Percentiles rank a stretch among this genome's conserved stretches.
Conservation (phyloP, 2,113 vertebrate species). For the Rhinopomastus cyanomelas region DNA sequence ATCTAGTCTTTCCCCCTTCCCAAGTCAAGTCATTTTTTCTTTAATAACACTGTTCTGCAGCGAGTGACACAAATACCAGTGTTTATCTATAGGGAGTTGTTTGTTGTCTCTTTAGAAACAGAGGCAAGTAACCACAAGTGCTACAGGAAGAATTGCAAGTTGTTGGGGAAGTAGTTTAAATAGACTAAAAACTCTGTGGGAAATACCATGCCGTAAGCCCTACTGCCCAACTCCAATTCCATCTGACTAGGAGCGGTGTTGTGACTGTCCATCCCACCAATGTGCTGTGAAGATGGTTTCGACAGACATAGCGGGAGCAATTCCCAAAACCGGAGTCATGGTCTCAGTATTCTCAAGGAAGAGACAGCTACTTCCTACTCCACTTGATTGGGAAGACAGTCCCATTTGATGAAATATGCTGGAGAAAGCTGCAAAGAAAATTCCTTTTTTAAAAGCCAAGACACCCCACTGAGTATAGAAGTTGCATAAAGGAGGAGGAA, state of each 20-base stretch:
- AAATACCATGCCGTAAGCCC: neutral
- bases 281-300: neutral
- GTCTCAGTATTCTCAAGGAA: neutral
- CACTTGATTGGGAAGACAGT: neutral
- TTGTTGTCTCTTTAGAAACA: neutral
- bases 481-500: neutral
- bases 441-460: neutral
- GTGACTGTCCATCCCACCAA: neutral
- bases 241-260: neutral
- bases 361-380: neutral
- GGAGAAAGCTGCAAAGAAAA: neutral
- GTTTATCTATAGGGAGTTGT: neutral
- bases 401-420: neutral
- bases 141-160: neutral
- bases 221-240: fast-evolving
- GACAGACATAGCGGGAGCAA: neutral
- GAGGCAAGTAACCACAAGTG: neutral
- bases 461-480: neutral
- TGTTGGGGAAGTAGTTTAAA: neutral
- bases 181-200: neutral
- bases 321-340: neutral
- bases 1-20: neutral
- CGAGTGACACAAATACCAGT: neutral
- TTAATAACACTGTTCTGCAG: neutral
- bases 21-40: neutral